Evolutionary conservation across 2,797 vertebrate genomes (phyloP), one percentile per base, ranked within the genome.

Genomic region (Delichon dasypus): DNA sequence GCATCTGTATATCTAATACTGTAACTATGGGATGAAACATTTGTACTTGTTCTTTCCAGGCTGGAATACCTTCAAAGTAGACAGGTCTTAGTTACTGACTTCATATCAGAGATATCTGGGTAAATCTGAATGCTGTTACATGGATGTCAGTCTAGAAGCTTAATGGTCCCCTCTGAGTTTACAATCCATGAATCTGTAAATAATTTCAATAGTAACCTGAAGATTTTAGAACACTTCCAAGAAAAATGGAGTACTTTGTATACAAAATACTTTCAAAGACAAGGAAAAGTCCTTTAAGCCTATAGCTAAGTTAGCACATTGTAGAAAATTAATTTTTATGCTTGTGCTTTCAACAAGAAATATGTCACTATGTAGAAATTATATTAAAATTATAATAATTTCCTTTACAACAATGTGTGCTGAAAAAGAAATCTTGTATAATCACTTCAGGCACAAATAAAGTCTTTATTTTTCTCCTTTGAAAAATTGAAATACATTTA

Each of bases 321-420:
- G 45, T 58, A 88, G 61, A 95, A 95, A 95, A 93, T 66, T 71
- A 79, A 78, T 95, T 94, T 93, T 68, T 45, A 75, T 77, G 55
- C 12, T 61, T 78, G 7, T 68, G 21, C 36, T 94, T 94, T 96
- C 84, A 92, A 77, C 72, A 92, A 90, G 68, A 85, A 83, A 65
- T 72, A 55, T 74, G 8, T 68, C 44, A 64, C 65, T 57, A 21
- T 21, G 16, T 58, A 80, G 58, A 83, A 93, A 85, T 48, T 55
- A 4, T 76, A 72, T 89, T 68, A 89, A 89, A 92, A 85, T 30
- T 16, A 62, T 85, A 83, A 77, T 34, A 0, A 62, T 77, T 95
- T 80, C 65, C 61, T 89, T 89, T 88, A 51, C 30, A 80, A 57
- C 6, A 90, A 53, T 34, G 22, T 65, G 57, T 80, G 54, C 42